phyloP scores from a whole-genome alignment of 2,797 vertebrate species.

The Coilia nasus region DNA sequence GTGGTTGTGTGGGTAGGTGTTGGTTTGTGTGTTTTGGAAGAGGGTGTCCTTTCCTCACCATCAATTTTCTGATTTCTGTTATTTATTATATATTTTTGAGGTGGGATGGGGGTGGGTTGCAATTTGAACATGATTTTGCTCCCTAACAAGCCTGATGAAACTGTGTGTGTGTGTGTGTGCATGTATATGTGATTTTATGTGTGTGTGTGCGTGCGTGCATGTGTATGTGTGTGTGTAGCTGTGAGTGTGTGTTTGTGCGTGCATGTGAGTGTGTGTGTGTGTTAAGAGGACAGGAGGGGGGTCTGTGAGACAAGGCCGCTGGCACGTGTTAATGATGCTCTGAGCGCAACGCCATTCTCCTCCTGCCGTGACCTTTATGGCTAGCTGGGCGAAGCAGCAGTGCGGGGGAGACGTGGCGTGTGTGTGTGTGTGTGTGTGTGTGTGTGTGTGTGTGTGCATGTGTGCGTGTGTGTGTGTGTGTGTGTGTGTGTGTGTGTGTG shows the following conservation, averaged over 20 bases:
- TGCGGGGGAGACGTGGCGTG: background rate
- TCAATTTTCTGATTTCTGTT: background rate
- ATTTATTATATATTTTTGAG: background rate
- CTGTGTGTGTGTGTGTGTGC: background rate
- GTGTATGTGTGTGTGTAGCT: background rate
- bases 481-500: too few relatives aligned
- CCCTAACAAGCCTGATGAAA: background rate
- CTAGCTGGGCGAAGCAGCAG: background rate
- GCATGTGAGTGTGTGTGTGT: background rate
- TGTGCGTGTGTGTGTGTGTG: too few relatives aligned
- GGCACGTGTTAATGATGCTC: conserved; percentile 24
- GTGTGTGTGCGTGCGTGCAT: background rate
- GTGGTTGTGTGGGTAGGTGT: too few relatives aligned
- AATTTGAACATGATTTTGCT: background rate
- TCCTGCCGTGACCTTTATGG: conserved; percentile 29
- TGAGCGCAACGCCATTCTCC: background rate
- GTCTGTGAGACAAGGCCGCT: background rate
- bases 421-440: too few relatives aligned
- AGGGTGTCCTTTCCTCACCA: background rate
- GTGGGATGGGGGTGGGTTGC: background rate
- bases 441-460: too few relatives aligned
- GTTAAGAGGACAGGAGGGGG: background rate
- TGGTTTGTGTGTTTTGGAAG: too few relatives aligned
- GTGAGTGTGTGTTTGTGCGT: background rate
- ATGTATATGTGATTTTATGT: background rate